Evolutionary conservation across 2,113 vertebrate species (phyloP).

Genomic region (Megaleporinus macrocephalus): DNA sequence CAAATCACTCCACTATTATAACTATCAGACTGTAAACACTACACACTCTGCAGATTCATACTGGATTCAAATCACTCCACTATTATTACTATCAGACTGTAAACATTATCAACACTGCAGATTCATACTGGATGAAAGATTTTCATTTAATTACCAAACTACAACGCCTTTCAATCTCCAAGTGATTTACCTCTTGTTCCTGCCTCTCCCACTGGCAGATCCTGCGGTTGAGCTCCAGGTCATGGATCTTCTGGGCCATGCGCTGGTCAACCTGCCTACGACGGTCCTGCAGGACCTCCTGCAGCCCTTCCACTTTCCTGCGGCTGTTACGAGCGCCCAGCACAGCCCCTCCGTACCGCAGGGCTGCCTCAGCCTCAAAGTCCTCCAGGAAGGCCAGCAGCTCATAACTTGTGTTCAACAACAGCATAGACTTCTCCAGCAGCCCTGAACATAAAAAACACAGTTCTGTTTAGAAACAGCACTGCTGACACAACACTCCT

Average conservation of each 20-base stretch:
- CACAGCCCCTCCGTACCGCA: slow-evolving; percentile 71
- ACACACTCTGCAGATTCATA: no score
- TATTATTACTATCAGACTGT: no score
- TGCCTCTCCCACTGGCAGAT: slow-evolving; percentile 82
- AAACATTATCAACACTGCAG: no score
- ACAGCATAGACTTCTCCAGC: slow-evolving; percentile 84
- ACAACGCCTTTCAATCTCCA: no score
- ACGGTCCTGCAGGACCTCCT: slow-evolving; percentile 89
- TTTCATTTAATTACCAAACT: no score
- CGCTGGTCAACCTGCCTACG: slow-evolving; percentile 81
- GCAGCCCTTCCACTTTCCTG: slow-evolving; percentile 82
- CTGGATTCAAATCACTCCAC: no score
- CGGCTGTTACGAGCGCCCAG: slow-evolving; percentile 79
- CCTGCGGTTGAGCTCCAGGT: slow-evolving; percentile 74
- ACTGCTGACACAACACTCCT: no score
- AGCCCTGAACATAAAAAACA: slow-evolving; percentile 76
- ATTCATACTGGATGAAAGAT: not conserved
- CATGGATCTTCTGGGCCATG: slow-evolving; percentile 72
- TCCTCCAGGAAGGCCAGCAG: slow-evolving; percentile 84
- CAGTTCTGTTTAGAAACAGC: not conserved
- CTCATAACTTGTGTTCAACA: slow-evolving; percentile 85
- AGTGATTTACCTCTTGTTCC: slow-evolving; percentile 78
- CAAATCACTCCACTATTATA: no score
- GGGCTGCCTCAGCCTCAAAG: slow-evolving; percentile 80
- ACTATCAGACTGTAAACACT: no score